Evolutionary conservation across 2,113 vertebrate species (phyloP).

Genomic region (Epinephelus fuscoguttatus): DNA sequence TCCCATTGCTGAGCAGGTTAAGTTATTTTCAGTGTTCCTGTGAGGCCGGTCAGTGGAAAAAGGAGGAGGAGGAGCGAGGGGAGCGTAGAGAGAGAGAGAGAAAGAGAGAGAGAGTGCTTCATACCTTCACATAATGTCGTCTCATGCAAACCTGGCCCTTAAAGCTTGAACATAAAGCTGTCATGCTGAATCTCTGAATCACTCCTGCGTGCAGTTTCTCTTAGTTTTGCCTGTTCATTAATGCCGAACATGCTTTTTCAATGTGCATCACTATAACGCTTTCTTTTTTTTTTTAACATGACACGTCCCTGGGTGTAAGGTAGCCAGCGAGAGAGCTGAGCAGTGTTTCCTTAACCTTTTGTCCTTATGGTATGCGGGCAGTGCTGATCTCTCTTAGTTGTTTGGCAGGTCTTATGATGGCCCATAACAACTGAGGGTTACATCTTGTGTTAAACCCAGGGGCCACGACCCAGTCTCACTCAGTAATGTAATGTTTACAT

Average conservation of each 20-base stretch:
- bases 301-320: conserved; percentile 1
- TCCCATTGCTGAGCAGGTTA: conserved; percentile 82
- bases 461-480: conserved; percentile 73
- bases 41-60: conserved; percentile 81
- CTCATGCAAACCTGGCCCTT: conserved; percentile 47
- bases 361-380: conserved; percentile 70
- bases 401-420: conserved; percentile 74
- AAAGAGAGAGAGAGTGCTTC: conserved; percentile 52
- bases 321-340: conserved; percentile 25
- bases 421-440: conserved; percentile 69
- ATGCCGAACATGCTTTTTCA: conserved; percentile 15
- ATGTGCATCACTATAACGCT: neutral
- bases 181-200: conserved; percentile 25
- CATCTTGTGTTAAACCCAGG: conserved; percentile 70
- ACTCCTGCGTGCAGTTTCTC: conserved; percentile 32
- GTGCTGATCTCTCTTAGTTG: conserved; percentile 52
- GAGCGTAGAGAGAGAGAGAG: conserved; percentile 49
- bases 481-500: conserved; percentile 76
- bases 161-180: conserved; percentile 45
- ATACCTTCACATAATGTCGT: conserved; percentile 63
- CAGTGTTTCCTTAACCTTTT: conserved; percentile 66
- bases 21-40: conserved; percentile 85
- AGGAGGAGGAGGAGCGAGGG: conserved; percentile 58
- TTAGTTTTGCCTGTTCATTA: conserved; percentile 23
- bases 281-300: conserved; percentile 13